These are phyloP conservation scores for Tinea trinotella DNA, from an alignment of 2,888 invertebrate genomes.

Conservation along the genomic window DNA sequence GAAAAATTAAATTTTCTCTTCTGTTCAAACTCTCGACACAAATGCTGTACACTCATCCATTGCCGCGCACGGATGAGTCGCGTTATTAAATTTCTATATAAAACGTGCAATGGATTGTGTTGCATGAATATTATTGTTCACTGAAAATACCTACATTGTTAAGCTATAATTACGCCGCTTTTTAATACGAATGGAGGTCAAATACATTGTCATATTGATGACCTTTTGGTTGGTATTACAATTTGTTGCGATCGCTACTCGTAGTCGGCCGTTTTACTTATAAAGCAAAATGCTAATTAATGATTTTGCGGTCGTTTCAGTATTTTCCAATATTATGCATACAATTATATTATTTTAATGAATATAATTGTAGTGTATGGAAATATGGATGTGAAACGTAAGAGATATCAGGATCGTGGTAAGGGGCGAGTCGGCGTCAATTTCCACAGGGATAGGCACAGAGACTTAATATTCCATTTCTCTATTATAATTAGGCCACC, in stretches of 20 bases:
- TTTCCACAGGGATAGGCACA: too few relatives aligned
- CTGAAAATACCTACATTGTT: background rate
- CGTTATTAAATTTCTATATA: background rate
- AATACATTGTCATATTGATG: background rate
- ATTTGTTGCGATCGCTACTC: background rate
- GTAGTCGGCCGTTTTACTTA: background rate
- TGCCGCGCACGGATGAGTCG: background rate
- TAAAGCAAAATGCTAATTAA: background rate
- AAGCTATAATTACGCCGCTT: conserved; percentile 8
- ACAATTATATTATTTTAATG: too few relatives aligned
- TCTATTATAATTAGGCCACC: too few relatives aligned
- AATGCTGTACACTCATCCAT: background rate
- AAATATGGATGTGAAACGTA: too few relatives aligned
- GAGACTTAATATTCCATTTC: too few relatives aligned
- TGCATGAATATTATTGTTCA: background rate
- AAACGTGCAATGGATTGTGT: background rate
- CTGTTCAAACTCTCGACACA: background rate
- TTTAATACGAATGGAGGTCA: background rate
- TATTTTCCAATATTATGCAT: background rate
- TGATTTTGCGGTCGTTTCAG: background rate
- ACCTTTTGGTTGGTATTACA: background rate
- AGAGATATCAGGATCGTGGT: too few relatives aligned
- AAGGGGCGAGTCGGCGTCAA: too few relatives aligned
- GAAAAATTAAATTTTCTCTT: background rate
- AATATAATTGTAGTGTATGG: too few relatives aligned